These are phyloP conservation scores for Eclectus roratus DNA, from an alignment of 2,113 vertebrate species.

Conservation along the genomic window DNA sequence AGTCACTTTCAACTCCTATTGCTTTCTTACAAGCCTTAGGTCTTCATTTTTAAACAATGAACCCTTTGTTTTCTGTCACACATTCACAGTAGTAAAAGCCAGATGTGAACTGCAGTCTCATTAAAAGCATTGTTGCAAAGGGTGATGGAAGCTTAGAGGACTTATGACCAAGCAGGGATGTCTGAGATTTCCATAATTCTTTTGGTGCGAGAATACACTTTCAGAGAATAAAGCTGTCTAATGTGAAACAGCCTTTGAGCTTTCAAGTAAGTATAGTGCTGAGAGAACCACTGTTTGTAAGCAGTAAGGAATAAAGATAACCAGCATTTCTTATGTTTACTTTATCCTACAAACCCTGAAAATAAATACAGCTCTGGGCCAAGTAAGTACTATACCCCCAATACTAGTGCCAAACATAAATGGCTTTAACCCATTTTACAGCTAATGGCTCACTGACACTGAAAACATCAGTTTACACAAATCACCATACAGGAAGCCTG, in stretches of 20 bases:
- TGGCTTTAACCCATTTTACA: not conserved
- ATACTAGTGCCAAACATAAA: not conserved
- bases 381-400: not conserved
- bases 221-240: not conserved
- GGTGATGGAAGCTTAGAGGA: slow-evolving; percentile 66
- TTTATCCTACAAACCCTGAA: not conserved
- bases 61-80: slow-evolving; percentile 64
- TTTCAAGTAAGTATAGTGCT: not conserved
- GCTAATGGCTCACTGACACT: not conserved
- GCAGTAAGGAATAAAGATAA: not conserved
- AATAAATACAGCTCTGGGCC: not conserved
- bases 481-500: not conserved
- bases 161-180: slow-evolving; percentile 63
- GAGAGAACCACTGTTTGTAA: not conserved
- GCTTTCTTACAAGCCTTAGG: slow-evolving; percentile 57
- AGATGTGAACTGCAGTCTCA: slow-evolving; percentile 68
- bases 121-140: slow-evolving; percentile 58
- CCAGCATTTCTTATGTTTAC: not conserved
- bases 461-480: not conserved
- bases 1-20: slow-evolving; percentile 54
- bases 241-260: slow-evolving; percentile 11
- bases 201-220: not conserved
- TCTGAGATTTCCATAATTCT: slow-evolving; percentile 45
- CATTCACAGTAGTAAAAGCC: slow-evolving; percentile 62
- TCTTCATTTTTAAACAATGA: slow-evolving; percentile 69